A percentile compares a stretch with the other conserved stretches of the same genome.
Evolutionary conservation across 2,888 invertebrate species (phyloP).

Genomic region (Gymnosoma rotundatum): DNA sequence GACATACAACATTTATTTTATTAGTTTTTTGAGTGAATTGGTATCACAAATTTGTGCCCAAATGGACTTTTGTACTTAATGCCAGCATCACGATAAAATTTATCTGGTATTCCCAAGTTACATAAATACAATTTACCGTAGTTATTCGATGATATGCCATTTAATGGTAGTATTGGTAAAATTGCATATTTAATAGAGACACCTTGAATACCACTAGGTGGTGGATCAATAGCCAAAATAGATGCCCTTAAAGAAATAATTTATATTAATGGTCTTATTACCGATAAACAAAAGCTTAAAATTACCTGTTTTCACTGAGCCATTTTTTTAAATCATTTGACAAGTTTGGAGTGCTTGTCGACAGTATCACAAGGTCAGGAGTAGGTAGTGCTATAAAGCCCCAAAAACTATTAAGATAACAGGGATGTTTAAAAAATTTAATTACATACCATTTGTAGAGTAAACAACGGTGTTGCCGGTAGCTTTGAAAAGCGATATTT

Average conservation of each 20-base stretch:
- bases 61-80: conserved; percentile 93
- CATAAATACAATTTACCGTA: conserved; percentile 91
- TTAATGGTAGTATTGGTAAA: conserved; percentile 87
- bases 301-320: conserved; percentile 85
- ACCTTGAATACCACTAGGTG: conserved; percentile 86
- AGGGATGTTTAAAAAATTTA: conserved; percentile 29
- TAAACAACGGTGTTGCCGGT: conserved; percentile 85
- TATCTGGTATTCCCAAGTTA: conserved; percentile 91
- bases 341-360: conserved; percentile 78
- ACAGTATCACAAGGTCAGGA: conserved; percentile 82
- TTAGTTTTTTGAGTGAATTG: conserved; percentile 85
- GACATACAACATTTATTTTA: not conserved
- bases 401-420: not conserved
- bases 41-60: conserved; percentile 91
- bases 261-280: not conserved
- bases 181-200: conserved; percentile 86
- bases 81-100: conserved; percentile 88
- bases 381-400: conserved; percentile 79
- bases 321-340: conserved; percentile 85
- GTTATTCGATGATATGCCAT: conserved; percentile 83
- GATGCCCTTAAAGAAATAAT: conserved; percentile 84
- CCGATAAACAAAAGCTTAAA: not conserved
- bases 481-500: conserved; percentile 86
- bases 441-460: conserved; percentile 81
- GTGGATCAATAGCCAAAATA: conserved; percentile 89